These are phyloP conservation scores for Synergus umbraculus DNA, from an alignment of 2,888 invertebrate species.

Conservation along the genomic window DNA sequence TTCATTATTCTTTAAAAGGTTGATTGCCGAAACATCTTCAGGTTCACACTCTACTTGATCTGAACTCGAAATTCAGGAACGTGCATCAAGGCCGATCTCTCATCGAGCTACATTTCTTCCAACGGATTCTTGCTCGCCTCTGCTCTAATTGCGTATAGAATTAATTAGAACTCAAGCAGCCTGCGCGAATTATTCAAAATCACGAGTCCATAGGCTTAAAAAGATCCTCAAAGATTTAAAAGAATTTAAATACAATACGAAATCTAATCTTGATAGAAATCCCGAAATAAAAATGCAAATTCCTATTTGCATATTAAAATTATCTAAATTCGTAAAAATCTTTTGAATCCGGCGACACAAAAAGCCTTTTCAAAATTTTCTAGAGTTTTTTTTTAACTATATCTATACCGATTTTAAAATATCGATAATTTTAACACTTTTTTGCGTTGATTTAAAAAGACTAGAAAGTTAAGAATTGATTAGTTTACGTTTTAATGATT, in stretches of 20 bases:
- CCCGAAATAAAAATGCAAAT: neutral
- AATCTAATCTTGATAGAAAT: neutral
- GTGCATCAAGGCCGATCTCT: conserved; percentile 74
- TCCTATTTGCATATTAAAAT: no score
- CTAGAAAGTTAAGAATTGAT: no score
- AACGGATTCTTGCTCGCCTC: conserved; percentile 12
- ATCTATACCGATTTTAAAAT: no score
- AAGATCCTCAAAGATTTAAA: neutral
- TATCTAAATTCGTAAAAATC: no score
- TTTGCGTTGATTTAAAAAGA: no score
- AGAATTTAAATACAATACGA: neutral
- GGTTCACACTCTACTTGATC: conserved; percentile 74
- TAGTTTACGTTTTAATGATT: no score
- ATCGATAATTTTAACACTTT: no score
- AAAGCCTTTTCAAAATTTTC: no score
- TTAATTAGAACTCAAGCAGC: conserved; percentile 24
- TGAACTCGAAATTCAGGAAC: conserved; percentile 72
- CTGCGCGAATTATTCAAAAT: neutral
- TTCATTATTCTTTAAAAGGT: neutral
- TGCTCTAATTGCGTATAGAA: conserved; percentile 24
- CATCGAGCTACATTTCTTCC: conserved; percentile 57
- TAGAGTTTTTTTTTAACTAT: no score
- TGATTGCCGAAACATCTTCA: conserved; percentile 27
- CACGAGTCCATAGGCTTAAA: neutral
- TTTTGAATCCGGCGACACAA: no score